A percentile compares a stretch with the other conserved stretches of the same genome.
These are phyloP conservation scores for Didymodactylos carnosus DNA, from an alignment of 2,888 invertebrate genomes.

Conservation along the genomic window DNA sequence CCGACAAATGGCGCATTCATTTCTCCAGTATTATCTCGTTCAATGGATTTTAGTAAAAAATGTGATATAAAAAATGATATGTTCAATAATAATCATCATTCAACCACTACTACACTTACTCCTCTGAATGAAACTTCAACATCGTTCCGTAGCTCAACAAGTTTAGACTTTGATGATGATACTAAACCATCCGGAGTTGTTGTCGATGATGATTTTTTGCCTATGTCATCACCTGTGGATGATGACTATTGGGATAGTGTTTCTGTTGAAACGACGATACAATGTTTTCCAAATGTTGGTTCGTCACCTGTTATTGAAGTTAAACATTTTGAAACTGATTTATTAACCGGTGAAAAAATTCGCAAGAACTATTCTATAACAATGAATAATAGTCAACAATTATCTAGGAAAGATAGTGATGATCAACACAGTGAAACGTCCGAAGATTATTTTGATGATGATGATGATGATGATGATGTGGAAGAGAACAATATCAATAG, in stretches of 20 bases:
- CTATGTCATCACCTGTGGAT: constrained; percentile 13
- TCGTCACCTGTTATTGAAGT: constrained; percentile 6
- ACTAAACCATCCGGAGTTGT: constrained; percentile 3
- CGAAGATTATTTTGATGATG: neutral
- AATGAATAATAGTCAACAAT: no score
- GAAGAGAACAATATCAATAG: neutral
- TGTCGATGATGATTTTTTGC: constrained; percentile 12
- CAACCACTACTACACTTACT: neutral
- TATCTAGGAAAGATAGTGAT: no score
- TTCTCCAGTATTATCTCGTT: neutral
- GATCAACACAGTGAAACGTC: neutral
- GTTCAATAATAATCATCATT: no score
- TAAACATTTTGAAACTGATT: neutral
- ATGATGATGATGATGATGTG: neutral
- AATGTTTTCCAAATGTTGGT: constrained; percentile 11
- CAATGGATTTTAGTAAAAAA: neutral
- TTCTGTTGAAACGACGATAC: neutral
- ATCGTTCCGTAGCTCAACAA: neutral
- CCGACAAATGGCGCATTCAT: no score
- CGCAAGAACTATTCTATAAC: no score
- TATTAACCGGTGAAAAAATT: no score
- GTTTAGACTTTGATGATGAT: neutral
- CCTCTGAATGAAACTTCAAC: neutral
- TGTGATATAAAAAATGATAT: no score
- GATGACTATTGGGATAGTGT: neutral